Evolutionary conservation across 2,888 invertebrate species (phyloP).

Genomic region (Drosophila birchii): DNA sequence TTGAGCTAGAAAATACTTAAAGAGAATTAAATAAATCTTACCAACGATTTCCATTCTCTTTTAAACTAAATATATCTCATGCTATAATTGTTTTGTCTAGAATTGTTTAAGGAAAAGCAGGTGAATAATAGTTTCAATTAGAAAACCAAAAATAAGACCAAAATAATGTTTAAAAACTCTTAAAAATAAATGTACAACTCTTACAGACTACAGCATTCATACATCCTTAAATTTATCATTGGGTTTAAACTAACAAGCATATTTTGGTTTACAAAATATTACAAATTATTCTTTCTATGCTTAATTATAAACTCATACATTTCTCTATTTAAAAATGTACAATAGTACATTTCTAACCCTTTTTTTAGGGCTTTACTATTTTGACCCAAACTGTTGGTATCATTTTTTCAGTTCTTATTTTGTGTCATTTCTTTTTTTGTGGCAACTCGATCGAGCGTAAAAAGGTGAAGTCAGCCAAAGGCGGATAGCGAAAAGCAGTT

Average conservation of each 20-base stretch:
- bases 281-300: background rate
- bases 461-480: slow-evolving; percentile 75
- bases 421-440: slow-evolving; percentile 3
- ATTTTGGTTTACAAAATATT: no score
- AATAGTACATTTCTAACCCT: no score
- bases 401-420: slow-evolving; percentile 8
- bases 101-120: slow-evolving; percentile 6
- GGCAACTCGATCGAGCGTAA: slow-evolving; percentile 65
- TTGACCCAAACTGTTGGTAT: background rate
- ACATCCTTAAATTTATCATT: background rate
- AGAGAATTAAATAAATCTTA: background rate
- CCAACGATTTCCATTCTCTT: slow-evolving; percentile 50
- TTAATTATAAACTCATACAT: background rate
- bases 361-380: background rate
- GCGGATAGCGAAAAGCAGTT: slow-evolving; percentile 65
- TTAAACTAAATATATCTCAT: slow-evolving; percentile 16
- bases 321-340: background rate
- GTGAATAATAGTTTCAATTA: no score
- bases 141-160: no score
- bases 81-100: slow-evolving; percentile 5
- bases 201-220: no score
- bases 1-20: background rate
- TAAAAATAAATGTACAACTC: no score
- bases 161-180: no score
- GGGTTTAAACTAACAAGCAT: background rate